Base-by-base conservation (phyloP, 2,797 vertebrate species). In the Acrocephalus scirpaceus region DNA sequence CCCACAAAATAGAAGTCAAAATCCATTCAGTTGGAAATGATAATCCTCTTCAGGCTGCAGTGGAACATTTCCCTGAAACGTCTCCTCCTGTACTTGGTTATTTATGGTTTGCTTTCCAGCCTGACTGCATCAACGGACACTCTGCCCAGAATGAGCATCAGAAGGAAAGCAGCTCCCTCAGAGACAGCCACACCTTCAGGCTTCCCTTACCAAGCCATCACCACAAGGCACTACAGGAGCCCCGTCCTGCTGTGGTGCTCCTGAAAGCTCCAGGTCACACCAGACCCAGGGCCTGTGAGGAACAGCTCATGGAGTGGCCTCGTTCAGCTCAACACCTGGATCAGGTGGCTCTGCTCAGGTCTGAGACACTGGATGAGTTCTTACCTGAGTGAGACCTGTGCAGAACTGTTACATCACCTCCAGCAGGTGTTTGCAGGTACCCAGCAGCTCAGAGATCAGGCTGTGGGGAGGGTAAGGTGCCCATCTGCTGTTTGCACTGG, bases 21-120 rank as follows among this genome's bases (percentile, higher is more conserved):
- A 58, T 23, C 51, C 76, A 23, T 47, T 70, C 64, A 51, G 44
- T 34, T 56, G 56, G 70, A 51, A 51, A 51, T 61, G 56, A 72
- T 40, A 70, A 86, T 48, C 29, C 60, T 58, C 8, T 18, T 53
- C 44, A 72, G 77, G 47, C 62, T 66, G 62, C 80, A 79, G 78
- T 5, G 32, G 91, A 69, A 92, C 60, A 11, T 25, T 58, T 58
- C 56, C 58, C 76, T 62, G 54, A 75, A 77, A 65, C 0, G 0
- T 21, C 67, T 92, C 84, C 58, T 78, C 54, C 51, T 62, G 66
- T 79, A 42, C 66, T 47, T 0, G 1, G 71, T 82, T 93, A 91
- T 94, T 94, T 87, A 70, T 73, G 81, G 88, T 65, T 84, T 86
- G 66, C 66, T 93, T 70, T 82, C 83, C 61, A 90, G 70, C 36